Conservation (phyloP, 2,888 invertebrate species). For the Callyntrura guangdongensis region DNA sequence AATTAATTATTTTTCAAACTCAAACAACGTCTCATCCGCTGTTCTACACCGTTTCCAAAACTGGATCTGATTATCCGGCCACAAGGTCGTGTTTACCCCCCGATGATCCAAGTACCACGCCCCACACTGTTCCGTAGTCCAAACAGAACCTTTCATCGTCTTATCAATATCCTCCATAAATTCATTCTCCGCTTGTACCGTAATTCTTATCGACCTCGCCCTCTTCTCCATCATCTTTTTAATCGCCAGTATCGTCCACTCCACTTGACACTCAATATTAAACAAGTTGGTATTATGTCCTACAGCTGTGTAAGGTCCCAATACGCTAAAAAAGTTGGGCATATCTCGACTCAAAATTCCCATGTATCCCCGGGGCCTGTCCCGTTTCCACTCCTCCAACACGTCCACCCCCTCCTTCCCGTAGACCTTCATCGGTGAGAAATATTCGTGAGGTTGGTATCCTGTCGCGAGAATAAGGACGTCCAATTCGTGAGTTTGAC, state of each 20-base stretch:
- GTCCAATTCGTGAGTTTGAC: conserved; percentile 62
- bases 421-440: conserved; percentile 68
- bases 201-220: conserved; percentile 36
- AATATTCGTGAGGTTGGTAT: conserved; percentile 76
- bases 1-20: conserved; percentile 8
- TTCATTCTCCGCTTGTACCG: conserved; percentile 54
- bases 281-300: conserved; percentile 60
- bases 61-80: conserved; percentile 53
- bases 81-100: conserved; percentile 64
- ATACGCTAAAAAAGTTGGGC: conserved; percentile 77
- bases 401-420: conserved; percentile 72
- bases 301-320: conserved; percentile 74
- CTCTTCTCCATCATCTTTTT: conserved; percentile 38
- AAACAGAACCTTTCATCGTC: conserved; percentile 49
- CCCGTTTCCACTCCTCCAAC: conserved; percentile 62
- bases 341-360: conserved; percentile 62
- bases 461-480: conserved; percentile 78
- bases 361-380: conserved; percentile 66
- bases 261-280: conserved; percentile 72
- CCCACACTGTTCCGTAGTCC: conserved; percentile 47
- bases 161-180: conserved; percentile 67
- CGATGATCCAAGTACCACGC: conserved; percentile 73
- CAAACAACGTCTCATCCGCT: conserved; percentile 28
- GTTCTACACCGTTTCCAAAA: conserved; percentile 60
- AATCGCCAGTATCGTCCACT: conserved; percentile 72